These are phyloP conservation scores for Sinotaia quadrata DNA, from an alignment of 2,888 invertebrate species.

Conservation along the genomic window DNA sequence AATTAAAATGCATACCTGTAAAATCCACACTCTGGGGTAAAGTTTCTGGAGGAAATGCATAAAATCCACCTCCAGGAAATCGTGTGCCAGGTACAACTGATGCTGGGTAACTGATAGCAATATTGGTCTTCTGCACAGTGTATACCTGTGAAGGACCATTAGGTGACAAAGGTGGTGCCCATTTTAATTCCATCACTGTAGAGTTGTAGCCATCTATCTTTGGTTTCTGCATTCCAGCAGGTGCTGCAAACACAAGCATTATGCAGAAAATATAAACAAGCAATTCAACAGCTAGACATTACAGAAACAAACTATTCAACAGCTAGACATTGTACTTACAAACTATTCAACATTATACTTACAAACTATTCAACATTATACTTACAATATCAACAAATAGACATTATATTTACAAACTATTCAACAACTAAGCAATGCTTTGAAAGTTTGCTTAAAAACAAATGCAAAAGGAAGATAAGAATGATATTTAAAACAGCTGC, in stretches of 20 bases:
- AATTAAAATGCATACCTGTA: constrained; percentile 60
- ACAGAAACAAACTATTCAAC: background rate
- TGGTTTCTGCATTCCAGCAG: constrained; percentile 57
- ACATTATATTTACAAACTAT: too few species aligned
- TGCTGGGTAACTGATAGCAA: constrained; percentile 68
- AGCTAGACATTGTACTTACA: background rate
- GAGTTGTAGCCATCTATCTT: constrained; percentile 60
- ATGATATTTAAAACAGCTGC: too few species aligned
- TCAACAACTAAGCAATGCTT: too few species aligned
- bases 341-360: too few species aligned
- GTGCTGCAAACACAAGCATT: constrained; percentile 57
- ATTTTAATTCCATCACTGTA: constrained; percentile 60
- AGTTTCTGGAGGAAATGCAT: constrained; percentile 63
- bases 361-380: too few species aligned
- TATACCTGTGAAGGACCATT: constrained; percentile 69
- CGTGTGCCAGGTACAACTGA: constrained; percentile 66
- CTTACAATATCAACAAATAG: too few species aligned
- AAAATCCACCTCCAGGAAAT: constrained; percentile 69
- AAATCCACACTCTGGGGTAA: constrained; percentile 68
- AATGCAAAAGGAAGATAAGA: too few species aligned
- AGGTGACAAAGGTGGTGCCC: constrained; percentile 61
- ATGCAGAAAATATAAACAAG: too few species aligned
- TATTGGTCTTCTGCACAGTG: constrained; percentile 60
- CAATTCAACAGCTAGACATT: too few species aligned
- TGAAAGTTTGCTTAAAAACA: too few species aligned